Evolutionary conservation across 2,113 vertebrate species (phyloP).

Genomic region (Cyprinodon brontotheroides): DNA sequence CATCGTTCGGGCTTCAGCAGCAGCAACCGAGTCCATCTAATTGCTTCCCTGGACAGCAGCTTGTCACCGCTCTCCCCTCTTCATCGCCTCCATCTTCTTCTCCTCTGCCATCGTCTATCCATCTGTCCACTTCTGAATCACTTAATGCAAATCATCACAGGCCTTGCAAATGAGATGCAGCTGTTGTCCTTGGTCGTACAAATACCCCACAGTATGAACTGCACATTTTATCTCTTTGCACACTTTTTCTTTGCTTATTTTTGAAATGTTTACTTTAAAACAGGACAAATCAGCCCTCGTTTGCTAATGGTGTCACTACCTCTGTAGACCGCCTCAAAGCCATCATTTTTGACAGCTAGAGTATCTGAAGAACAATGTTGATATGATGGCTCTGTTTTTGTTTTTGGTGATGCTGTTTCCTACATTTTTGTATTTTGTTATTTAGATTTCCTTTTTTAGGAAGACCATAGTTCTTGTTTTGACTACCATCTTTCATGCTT

Average conservation of each 20-base stretch:
- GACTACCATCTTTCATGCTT: too few species aligned
- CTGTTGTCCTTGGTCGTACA: constrained; percentile 51
- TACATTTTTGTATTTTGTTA: too few species aligned
- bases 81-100: constrained; percentile 2
- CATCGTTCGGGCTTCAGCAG: constrained; percentile 41
- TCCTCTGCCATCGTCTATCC: constrained; percentile 56
- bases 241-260: constrained; percentile 2
- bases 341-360: constrained; percentile 1
- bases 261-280: constrained; percentile 24
- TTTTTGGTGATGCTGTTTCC: too few species aligned
- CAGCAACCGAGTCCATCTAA: constrained; percentile 54
- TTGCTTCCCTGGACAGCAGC: constrained; percentile 65
- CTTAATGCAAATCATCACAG: constrained; percentile 55
- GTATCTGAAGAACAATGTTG: constrained; percentile 14
- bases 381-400: constrained; percentile 1
- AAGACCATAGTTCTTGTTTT: too few species aligned
- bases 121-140: constrained; percentile 64
- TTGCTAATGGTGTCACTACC: constrained; percentile 21
- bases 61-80: constrained; percentile 33
- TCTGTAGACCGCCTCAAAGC: background rate
- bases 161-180: constrained; percentile 37
- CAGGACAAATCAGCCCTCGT: constrained; percentile 16
- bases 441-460: too few species aligned
- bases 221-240: constrained; percentile 5
- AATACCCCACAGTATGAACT: constrained; percentile 4